Evolutionary conservation across 2,113 vertebrate genomes (phyloP).

Genomic region (Solea senegalensis): DNA sequence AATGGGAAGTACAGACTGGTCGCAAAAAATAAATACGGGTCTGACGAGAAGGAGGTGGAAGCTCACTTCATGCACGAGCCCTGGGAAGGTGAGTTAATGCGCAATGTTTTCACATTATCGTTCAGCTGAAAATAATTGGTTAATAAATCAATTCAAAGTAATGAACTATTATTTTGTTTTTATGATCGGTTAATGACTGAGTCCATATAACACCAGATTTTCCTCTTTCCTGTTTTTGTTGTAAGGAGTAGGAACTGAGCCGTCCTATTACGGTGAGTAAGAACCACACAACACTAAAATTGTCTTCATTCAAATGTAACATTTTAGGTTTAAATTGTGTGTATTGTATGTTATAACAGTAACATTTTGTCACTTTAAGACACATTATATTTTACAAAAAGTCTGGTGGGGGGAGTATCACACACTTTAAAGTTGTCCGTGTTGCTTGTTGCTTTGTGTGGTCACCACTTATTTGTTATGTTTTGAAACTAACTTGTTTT

Average conservation of each 20-base stretch:
- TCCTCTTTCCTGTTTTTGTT: conserved; percentile 15
- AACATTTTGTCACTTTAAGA: no score
- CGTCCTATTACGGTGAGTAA: conserved; percentile 81
- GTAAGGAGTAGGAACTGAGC: conserved; percentile 56
- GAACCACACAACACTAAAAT: not conserved
- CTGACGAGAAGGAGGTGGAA: conserved; percentile 83
- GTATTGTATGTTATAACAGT: no score
- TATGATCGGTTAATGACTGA: no score
- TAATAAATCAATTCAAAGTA: no score
- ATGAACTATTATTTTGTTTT: no score
- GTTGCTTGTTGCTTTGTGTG: no score
- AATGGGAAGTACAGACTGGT: conserved; percentile 92
- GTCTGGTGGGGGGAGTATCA: no score
- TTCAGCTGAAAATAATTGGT: not conserved
- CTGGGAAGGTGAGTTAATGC: conserved; percentile 82
- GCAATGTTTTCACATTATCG: not conserved
- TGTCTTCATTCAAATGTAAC: no score
- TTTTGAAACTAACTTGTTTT: conserved; percentile 42
- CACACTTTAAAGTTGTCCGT: no score
- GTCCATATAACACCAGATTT: not conserved
- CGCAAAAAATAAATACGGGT: conserved; percentile 87
- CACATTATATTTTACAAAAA: no score
- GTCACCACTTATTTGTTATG: not conserved
- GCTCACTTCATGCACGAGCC: conserved; percentile 94
- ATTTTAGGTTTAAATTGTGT: no score